Conservation (phyloP, 2,113 vertebrate genomes). For the Colius striatus region DNA sequence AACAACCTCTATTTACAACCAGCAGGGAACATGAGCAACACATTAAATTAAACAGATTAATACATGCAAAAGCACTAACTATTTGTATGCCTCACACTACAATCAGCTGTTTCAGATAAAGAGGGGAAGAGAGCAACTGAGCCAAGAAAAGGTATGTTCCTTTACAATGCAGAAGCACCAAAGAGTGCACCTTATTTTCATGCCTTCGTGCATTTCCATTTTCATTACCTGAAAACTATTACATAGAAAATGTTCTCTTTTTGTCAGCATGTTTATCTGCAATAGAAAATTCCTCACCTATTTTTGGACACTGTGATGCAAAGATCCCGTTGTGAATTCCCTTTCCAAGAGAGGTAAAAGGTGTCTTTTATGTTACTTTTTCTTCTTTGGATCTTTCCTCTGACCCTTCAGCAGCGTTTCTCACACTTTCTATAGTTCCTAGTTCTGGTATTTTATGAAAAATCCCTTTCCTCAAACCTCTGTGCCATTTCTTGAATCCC, state of each 20-base stretch:
- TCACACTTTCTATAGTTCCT: neutral
- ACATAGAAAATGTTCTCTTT: neutral
- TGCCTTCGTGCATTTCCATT: neutral
- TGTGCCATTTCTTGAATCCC: neutral
- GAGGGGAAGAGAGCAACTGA: neutral
- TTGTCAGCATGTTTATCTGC: neutral
- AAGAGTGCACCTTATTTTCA: neutral
- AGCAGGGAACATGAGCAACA: neutral
- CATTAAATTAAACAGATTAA: slow-evolving; percentile 3
- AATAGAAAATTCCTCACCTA: neutral
- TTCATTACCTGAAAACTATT: neutral
- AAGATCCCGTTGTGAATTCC: neutral
- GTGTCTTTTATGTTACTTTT: neutral
- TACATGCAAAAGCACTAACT: neutral
- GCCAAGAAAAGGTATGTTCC: neutral
- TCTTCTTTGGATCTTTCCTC: slow-evolving; percentile 6
- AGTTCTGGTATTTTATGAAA: neutral
- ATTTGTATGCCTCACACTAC: neutral
- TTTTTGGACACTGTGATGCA: neutral
- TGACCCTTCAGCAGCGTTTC: neutral
- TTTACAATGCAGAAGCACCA: neutral
- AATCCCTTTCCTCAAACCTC: neutral
- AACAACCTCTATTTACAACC: neutral
- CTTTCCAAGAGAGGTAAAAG: neutral
- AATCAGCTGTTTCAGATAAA: neutral